A percentile compares a stretch with the other conserved stretches of the same genome.
Conservation (phyloP, 2,797 vertebrate genomes). For the Danio albolineatus region DNA sequence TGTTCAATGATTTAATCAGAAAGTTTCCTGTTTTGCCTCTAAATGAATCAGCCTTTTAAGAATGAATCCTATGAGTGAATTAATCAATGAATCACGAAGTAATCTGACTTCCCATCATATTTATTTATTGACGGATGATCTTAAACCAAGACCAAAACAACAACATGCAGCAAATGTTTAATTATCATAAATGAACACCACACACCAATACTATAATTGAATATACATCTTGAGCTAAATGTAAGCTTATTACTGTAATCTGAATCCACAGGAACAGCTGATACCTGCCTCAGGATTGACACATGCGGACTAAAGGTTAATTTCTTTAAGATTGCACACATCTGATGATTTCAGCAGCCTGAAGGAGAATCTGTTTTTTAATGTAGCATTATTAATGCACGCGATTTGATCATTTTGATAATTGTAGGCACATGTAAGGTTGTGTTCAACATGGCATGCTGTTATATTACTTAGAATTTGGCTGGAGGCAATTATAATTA, state of each 20-base stretch:
- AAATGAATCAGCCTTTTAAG: too few relatives aligned
- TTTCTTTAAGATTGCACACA: slow-evolving; percentile 18
- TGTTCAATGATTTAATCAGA: too few relatives aligned
- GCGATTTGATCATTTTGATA: neutral
- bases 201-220: too few relatives aligned
- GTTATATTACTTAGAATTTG: neutral
- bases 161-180: too few relatives aligned
- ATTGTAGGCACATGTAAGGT: neutral
- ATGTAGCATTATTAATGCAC: neutral
- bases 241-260: neutral
- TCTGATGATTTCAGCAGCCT: neutral
- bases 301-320: slow-evolving; percentile 1
- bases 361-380: neutral
- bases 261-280: slow-evolving; percentile 31
- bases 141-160: too few relatives aligned
- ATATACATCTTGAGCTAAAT: too few relatives aligned
- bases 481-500: neutral
- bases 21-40: too few relatives aligned
- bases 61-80: too few relatives aligned
- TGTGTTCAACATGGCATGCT: neutral
- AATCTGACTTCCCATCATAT: too few relatives aligned
- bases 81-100: too few relatives aligned
- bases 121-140: too few relatives aligned
- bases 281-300: neutral
- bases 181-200: too few relatives aligned